These are phyloP conservation scores for Mobula hypostoma DNA, from an alignment of 2,113 vertebrate species.

Conservation along the genomic window DNA sequence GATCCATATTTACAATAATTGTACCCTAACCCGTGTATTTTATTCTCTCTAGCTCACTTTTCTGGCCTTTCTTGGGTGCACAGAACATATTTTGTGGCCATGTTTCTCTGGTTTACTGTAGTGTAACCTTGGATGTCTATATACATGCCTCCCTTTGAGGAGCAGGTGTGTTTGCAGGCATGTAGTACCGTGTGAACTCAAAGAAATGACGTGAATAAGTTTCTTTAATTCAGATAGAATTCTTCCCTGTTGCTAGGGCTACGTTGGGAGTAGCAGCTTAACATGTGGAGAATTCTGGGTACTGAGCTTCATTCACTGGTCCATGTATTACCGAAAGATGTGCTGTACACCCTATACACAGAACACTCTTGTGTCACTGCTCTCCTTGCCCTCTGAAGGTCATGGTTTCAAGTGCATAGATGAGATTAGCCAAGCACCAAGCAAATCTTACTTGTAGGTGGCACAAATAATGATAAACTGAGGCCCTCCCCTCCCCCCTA, in stretches of 20 bases:
- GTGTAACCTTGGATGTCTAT: not conserved
- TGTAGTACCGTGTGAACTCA: not conserved
- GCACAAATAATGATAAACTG: not conserved
- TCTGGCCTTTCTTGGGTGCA: not conserved
- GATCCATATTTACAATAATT: too few relatives aligned
- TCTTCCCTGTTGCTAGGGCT: not conserved
- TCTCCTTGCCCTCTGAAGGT: not conserved
- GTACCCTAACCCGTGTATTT: too few relatives aligned
- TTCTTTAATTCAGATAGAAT: not conserved
- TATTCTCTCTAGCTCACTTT: not conserved
- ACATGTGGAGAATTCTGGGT: not conserved
- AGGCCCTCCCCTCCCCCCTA: not conserved
- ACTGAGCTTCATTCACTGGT: not conserved
- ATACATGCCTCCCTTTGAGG: not conserved
- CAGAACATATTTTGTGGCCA: not conserved
- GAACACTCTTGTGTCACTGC: not conserved
- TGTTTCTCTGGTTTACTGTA: not conserved
- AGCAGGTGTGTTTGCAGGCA: not conserved
- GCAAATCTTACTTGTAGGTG: not conserved
- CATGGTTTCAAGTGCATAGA: not conserved
- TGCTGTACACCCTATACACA: not conserved
- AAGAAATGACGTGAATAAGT: not conserved
- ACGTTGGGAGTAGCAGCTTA: not conserved
- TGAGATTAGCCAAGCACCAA: not conserved
- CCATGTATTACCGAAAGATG: not conserved